A percentile compares a stretch with the other conserved stretches of the same genome.
Conservation (phyloP, 2,797 vertebrate genomes). For the Sciurus vulgaris region DNA sequence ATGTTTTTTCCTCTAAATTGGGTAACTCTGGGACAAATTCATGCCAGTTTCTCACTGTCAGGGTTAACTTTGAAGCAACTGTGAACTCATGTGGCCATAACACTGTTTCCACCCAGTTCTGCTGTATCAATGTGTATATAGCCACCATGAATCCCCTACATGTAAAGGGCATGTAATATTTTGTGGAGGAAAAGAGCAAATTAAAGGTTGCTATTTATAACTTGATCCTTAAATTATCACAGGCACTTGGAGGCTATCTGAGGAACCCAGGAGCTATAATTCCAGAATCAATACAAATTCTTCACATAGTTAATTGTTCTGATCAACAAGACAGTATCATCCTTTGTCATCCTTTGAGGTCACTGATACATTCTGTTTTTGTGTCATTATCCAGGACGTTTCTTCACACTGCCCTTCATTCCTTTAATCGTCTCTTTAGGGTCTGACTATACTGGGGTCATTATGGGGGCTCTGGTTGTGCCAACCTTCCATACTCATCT, state of each 20-base stretch:
- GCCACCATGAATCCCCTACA: background rate
- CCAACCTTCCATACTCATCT: background rate
- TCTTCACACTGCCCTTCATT: background rate
- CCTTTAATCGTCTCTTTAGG: background rate
- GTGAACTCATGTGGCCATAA: background rate
- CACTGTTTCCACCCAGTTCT: background rate
- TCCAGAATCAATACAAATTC: constrained; percentile 26
- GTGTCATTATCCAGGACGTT: background rate
- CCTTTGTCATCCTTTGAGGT: constrained; percentile 27
- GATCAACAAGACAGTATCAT: background rate
- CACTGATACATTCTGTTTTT: background rate
- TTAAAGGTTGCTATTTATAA: constrained; percentile 20
- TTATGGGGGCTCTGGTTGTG: background rate
- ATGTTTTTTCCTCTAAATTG: background rate
- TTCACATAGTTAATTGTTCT: constrained; percentile 20
- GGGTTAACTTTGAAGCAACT: constrained; percentile 18
- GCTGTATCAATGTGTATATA: background rate
- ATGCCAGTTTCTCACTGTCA: background rate
- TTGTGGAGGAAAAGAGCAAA: background rate
- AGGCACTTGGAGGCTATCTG: background rate
- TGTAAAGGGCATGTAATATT: background rate
- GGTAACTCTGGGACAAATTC: background rate
- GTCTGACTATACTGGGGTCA: background rate
- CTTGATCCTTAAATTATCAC: constrained; percentile 37
- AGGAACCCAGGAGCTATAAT: background rate